Conservation (phyloP, 2,888 invertebrate species). For the Campoplex capitator region DNA sequence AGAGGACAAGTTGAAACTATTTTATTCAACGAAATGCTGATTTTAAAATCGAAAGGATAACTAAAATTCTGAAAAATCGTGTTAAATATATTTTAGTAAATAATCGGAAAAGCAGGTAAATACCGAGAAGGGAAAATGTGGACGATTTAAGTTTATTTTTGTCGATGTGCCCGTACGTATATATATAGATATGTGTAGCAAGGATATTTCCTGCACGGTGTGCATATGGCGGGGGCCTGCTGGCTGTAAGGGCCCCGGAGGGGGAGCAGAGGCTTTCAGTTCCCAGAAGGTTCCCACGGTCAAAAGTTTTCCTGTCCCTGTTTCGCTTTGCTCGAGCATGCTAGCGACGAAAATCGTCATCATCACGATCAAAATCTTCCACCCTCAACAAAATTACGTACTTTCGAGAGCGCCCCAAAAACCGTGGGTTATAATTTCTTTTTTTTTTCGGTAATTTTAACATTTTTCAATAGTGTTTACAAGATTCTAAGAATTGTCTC, state of each 20-base stretch:
- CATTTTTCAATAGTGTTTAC: background rate
- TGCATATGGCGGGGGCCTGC: slow-evolving; percentile 81
- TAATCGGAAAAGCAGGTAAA: slow-evolving; percentile 32
- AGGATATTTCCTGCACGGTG: slow-evolving; percentile 80
- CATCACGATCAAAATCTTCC: slow-evolving; percentile 20
- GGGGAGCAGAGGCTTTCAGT: slow-evolving; percentile 76
- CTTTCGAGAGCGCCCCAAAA: background rate
- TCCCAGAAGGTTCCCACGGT: slow-evolving; percentile 84
- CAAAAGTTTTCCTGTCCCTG: slow-evolving; percentile 81
- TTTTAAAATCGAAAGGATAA: background rate
- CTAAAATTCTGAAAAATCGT: background rate
- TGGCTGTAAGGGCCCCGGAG: slow-evolving; percentile 72
- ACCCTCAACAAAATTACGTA: slow-evolving; percentile 33
- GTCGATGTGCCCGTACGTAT: slow-evolving; percentile 48
- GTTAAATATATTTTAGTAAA: background rate
- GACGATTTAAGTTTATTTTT: slow-evolving; percentile 64
- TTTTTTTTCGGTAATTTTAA: background rate
- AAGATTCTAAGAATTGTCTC: background rate
- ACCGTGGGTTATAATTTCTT: background rate
- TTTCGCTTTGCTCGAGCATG: slow-evolving; percentile 52
- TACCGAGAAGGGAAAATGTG: slow-evolving; percentile 24
- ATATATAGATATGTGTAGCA: slow-evolving; percentile 50
- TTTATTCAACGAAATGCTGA: background rate
- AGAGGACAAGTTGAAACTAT: background rate
- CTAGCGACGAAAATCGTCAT: slow-evolving; percentile 53